These are phyloP conservation scores for Bicyclus anynana DNA, from an alignment of 1,140 invertebrate species.

Conservation along the genomic window DNA sequence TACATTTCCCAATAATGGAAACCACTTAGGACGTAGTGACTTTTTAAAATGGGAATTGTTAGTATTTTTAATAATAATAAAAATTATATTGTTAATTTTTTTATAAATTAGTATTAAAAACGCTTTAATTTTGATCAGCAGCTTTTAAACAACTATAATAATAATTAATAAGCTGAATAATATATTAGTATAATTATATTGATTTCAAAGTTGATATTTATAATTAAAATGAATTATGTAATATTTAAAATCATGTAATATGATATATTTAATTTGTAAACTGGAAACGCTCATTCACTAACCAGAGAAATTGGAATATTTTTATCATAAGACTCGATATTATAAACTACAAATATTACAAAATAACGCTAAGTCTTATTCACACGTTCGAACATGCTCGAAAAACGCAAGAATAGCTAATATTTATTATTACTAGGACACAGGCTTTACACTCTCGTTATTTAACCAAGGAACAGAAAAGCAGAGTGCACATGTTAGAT, in stretches of 20 bases:
- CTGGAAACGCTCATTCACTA: conserved; percentile 37
- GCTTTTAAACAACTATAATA: background rate
- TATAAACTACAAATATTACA: conserved; percentile 18
- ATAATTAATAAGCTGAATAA: background rate
- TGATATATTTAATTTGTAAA: background rate
- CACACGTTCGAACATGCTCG: no score
- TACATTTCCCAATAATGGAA: background rate
- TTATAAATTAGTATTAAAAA: background rate
- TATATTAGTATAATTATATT: no score
- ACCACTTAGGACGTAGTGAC: background rate
- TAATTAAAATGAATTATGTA: no score
- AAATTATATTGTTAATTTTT: background rate
- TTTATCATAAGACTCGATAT: conserved; percentile 49
- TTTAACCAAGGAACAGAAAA: no score
- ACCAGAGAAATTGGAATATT: conserved; percentile 50
- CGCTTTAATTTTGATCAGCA: background rate
- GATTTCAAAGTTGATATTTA: no score
- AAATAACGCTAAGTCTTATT: no score
- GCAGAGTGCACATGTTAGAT: no score
- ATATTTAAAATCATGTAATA: background rate
- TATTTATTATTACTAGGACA: no score
- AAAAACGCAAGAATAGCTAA: no score
- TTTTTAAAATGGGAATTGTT: conserved; percentile 7
- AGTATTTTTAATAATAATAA: background rate
- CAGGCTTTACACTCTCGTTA: no score